Evolutionary conservation across 2,113 vertebrate species (phyloP).

Genomic region (Litocranius walleri): DNA sequence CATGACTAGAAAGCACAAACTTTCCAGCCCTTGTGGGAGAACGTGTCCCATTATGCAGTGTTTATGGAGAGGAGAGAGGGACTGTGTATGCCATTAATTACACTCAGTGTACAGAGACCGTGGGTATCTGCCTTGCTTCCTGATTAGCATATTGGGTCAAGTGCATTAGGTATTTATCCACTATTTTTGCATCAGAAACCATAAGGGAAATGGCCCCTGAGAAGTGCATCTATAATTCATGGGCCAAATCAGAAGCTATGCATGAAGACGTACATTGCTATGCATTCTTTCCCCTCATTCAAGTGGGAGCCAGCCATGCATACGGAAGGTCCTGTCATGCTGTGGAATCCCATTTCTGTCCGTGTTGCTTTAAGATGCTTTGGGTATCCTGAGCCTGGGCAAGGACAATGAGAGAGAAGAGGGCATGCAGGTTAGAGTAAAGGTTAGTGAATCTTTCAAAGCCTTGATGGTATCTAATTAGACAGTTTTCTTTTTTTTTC

Average conservation of each 20-base stretch:
- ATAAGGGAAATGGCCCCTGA: constrained; percentile 45
- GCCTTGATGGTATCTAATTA: neutral
- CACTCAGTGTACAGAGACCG: neutral
- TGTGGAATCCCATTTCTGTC: constrained; percentile 23
- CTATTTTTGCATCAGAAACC: constrained; percentile 38
- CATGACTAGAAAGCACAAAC: constrained; percentile 72
- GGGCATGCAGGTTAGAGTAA: neutral
- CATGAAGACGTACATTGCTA: neutral
- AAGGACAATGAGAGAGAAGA: neutral
- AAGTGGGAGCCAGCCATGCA: neutral
- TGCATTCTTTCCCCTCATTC: neutral
- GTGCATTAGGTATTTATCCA: constrained; percentile 39
- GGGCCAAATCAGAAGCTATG: constrained; percentile 29
- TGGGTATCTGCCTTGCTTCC: constrained; percentile 23
- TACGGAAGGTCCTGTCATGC: constrained; percentile 10
- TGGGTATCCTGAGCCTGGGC: neutral
- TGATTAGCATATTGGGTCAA: constrained; percentile 58
- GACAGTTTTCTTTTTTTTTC: neutral
- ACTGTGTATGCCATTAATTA: constrained; percentile 58
- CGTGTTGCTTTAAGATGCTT: constrained; percentile 34
- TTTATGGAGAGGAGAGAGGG: constrained; percentile 38
- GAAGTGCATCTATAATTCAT: constrained; percentile 69
- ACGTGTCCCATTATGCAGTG: constrained; percentile 48
- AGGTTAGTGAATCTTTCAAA: neutral
- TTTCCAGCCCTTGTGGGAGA: constrained; percentile 27